Conservation (phyloP, 2,113 vertebrate species). For the Prietella phreatophila region DNA sequence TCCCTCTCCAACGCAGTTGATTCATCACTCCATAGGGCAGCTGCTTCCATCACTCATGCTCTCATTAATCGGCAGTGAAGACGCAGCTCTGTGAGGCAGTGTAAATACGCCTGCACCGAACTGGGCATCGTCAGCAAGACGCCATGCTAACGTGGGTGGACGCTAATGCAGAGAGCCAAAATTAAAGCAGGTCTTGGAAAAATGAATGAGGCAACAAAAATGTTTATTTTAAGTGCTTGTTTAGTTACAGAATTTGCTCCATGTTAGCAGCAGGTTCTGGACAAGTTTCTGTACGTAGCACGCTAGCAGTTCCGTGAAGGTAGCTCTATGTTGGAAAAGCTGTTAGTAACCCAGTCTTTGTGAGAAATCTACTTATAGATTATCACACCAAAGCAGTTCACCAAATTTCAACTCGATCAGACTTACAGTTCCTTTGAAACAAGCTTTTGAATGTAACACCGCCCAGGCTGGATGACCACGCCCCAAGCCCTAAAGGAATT, state of each 20-base stretch:
- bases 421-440: neutral
- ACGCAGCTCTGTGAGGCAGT: slow-evolving; percentile 28
- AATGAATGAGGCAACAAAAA: neutral
- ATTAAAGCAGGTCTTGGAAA: neutral
- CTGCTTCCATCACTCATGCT: slow-evolving; percentile 37
- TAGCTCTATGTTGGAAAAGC: neutral
- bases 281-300: neutral
- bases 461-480: neutral
- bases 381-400: neutral
- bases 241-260: neutral
- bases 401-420: neutral
- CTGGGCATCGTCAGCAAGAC: slow-evolving; percentile 30
- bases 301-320: neutral
- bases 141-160: slow-evolving; percentile 24
- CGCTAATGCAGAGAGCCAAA: neutral
- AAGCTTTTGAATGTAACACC: no score
- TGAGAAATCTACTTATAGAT: neutral
- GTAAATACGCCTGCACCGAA: slow-evolving; percentile 26
- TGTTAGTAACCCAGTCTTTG: neutral
- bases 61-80: slow-evolving; percentile 41
- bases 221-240: neutral
- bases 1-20: slow-evolving; percentile 24
- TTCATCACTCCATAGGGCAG: slow-evolving; percentile 36
- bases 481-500: neutral
- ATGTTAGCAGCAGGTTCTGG: neutral